Evolutionary conservation across 2,113 vertebrate genomes (phyloP), one percentile per base, ranked within the genome.

Genomic region (Cavia aperea): DNA sequence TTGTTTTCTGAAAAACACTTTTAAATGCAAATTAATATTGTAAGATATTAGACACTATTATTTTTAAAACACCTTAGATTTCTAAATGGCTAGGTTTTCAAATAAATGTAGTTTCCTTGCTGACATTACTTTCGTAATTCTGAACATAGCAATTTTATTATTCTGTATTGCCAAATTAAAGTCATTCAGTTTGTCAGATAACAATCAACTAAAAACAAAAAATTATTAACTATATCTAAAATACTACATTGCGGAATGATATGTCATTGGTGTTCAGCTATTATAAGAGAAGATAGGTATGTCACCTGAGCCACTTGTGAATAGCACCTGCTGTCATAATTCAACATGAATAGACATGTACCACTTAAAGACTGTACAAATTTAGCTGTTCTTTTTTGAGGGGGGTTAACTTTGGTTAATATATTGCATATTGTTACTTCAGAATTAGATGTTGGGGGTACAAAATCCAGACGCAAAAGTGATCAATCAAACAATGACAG

Each of bases 1-100:
- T 77, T 92, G 43, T 63, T 93, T 94, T 88, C 46, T 94, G n/a
- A 62, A 89, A 63, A 94, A 66, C 93, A 43, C 56, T 92, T 94
- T 93, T 43, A 92, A 81, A 66, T 84, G 36, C 24, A 92, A 83
- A 84, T 93, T 87, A 87, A 77, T 92, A 14, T 89, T 85, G 81
- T 46, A 8, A 54, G 14, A 33, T 88, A 49, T 90, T 81, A 77
- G 36, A 81, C 21, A 86, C 4, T 91, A 19, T 81, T 15, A 86
- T 82, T 95, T 81, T 93, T 18, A 68, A 88, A 95, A 88, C 85
- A 46, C 23, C 54, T 81, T 4, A 70, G 33, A 31, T 92, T 75
- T 77, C 39, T 92, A 56, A 63, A 43, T 91, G 5, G n/a, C 36
- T 89, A 87, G 36, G 1, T 31, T 94, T 95, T 93, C 23, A 70